Evolutionary conservation across 2,888 invertebrate genomes (phyloP), one percentile per base, ranked within the genome.

Genomic region (Drosophila pseudotalamancana): DNA sequence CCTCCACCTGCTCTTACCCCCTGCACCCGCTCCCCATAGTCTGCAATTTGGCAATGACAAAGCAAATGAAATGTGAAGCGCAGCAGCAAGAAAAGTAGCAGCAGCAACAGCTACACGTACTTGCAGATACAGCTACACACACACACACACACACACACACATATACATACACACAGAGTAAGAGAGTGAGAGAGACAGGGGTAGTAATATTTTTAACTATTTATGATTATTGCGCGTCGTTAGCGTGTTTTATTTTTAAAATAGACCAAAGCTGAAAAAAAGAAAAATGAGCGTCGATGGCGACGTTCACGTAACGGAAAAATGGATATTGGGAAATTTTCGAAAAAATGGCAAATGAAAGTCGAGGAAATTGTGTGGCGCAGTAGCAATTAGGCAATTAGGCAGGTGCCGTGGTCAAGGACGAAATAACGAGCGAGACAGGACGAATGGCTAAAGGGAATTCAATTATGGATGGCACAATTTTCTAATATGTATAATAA

Each of bases 241-340:
- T 73, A 43, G 70, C 56, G 74, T 65, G 70, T 63, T 74, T 69
- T 59, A 73, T 73, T 70, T 74, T 70, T 63, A 64, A 74, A 73
- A 59, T 63, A 48, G 55, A 53, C 43, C 51, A 59, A 59, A n/a
- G n/a, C n/a, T n/a, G n/a, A n/a, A 45, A 18, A 27, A 27, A 29
- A 18, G 25, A 25, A 25, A 9, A 25, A 25, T 6, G 9, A 19
- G 6, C 19, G 27, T 14, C 50, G 6, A 8, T 43, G 6, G 6
- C 27, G 68, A 59, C 59, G 65, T n/a, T 53, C n/a, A 19, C 8
- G 53, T 27, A 39, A 55, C 23, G 55, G 48, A 49, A 14, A n/a
- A 34, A 12, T 32, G 46, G 53, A 12, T 18, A 49, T 29, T 49
- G 16, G 21, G 56, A 39, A 72, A 72, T 67, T 35, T 67, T 50